Base-by-base conservation (phyloP, 1,140 invertebrate species). In the Elysia chlorotica region DNA sequence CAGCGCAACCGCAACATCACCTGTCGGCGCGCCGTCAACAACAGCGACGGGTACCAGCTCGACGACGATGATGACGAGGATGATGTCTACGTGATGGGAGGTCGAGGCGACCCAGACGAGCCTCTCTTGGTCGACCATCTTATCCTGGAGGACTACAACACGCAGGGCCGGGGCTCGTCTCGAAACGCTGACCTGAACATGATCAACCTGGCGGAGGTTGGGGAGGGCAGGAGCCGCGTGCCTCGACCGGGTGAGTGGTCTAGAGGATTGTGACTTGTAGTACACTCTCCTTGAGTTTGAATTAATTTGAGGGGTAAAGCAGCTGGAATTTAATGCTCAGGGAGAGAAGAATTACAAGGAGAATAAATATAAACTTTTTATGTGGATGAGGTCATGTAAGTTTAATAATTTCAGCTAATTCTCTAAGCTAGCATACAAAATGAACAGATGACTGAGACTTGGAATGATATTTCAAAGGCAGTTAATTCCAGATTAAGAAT, bases 131-230 rank as follows among this genome's bases (percentile, higher is more conserved):
- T 28, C 31, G 41, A 56, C 21, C 33, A 68, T 28, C 1, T 70
- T 36, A 70, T 70, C n/a, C 25, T 73, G 65, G 53, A 73, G 54
- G 63, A 65, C 38, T 66, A 48, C n/a, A n/a, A 48, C 41, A 48
- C 41, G n/a, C n/a, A 48, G n/a, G 10, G 10, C 41, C 41, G 10
- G 10, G 10, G n/a, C n/a, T 48, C 10, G n/a, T 48, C 41, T 14
- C n/a, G 41, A n/a, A 14, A 14, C 41, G 41, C n/a, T 48, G 48
- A 56, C 56, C 10, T 56, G 48, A 68, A 56, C 25, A 68, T 68
- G 65, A 56, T 68, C 28, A 68, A 68, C 65, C 14, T 70, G 56
- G 67, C 56, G 4, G 30, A 25, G 10, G 31, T 37, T 6, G 56
- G 35, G 14, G 25, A 21, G 31, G 48, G 35, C 3, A 28, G 37